phyloP scores from a whole-genome alignment of 2,797 vertebrate genomes.

The Gymnopithys bicolor region DNA sequence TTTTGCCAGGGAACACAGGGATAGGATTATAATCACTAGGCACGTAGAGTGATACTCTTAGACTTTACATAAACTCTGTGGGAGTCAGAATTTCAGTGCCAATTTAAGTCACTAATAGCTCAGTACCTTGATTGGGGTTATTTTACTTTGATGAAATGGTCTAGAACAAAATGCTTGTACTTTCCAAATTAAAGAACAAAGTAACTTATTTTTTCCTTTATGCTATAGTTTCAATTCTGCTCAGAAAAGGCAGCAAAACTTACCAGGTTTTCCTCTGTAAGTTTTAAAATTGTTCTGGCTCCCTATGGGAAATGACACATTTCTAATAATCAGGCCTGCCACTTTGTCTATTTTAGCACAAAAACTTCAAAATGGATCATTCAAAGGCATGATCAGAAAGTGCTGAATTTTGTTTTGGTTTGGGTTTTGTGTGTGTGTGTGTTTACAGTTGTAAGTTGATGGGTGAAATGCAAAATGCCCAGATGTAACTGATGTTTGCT shows the following conservation, averaged over 20 bases:
- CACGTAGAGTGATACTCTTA: not conserved
- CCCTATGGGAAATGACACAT: not conserved
- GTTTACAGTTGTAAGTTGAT: not conserved
- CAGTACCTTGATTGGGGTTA: not conserved
- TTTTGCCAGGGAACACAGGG: not conserved
- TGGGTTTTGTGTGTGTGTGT: not conserved
- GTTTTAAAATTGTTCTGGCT: not conserved
- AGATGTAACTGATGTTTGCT: not conserved
- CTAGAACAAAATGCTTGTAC: not conserved
- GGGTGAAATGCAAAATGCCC: not conserved
- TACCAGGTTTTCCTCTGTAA: not conserved
- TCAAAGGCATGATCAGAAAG: not conserved
- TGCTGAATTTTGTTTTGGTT: not conserved
- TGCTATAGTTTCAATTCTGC: not conserved
- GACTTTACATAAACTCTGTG: not conserved
- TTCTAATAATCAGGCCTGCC: not conserved
- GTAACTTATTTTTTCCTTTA: not conserved
- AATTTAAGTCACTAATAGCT: slow-evolving; percentile 9
- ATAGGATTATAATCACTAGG: slow-evolving; percentile 24
- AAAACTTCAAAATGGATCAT: not conserved
- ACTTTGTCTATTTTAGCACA: not conserved
- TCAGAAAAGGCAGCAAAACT: not conserved
- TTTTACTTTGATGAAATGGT: not conserved
- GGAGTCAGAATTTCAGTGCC: not conserved
- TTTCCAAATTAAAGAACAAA: slow-evolving; percentile 1